Percentiles rank a stretch among this genome's conserved stretches.
Evolutionary conservation across 2,113 vertebrate species (phyloP).

Genomic region (Epinephelus fuscoguttatus): DNA sequence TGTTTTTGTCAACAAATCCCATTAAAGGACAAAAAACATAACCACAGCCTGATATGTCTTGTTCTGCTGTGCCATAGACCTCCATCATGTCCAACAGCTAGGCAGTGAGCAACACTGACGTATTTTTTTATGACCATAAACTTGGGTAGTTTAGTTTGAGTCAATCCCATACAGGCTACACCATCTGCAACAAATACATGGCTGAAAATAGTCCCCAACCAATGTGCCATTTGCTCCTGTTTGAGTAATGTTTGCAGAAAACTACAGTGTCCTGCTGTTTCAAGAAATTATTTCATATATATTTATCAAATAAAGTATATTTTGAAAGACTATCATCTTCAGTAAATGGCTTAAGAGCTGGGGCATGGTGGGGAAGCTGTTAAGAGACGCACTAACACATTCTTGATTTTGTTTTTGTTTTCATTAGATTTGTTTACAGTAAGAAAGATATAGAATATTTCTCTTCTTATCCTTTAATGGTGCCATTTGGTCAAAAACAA

Average conservation of each 20-base stretch:
- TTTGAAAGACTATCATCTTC: not conserved
- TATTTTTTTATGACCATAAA: not conserved
- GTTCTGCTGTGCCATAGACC: not conserved
- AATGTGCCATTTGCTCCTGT: not conserved
- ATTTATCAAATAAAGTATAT: not conserved
- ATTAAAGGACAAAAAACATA: not conserved
- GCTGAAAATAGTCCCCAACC: not conserved
- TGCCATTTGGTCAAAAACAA: not conserved
- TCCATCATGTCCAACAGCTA: not conserved
- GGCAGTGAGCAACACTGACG: not conserved
- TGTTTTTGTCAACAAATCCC: not conserved
- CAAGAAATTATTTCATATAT: not conserved
- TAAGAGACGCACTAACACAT: not conserved
- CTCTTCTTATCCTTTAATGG: not conserved
- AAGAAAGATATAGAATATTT: not conserved
- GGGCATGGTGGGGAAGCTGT: not conserved
- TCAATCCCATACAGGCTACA: not conserved
- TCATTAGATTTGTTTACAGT: too few species aligned
- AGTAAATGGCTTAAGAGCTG: not conserved
- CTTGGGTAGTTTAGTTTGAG: not conserved
- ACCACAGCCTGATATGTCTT: not conserved
- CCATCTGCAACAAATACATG: not conserved
- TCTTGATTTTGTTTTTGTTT: not conserved
- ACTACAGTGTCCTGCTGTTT: not conserved
- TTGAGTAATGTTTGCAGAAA: not conserved